Base-by-base conservation (phyloP, 2,888 invertebrate genomes). In the Mesorhabditis belari region DNA sequence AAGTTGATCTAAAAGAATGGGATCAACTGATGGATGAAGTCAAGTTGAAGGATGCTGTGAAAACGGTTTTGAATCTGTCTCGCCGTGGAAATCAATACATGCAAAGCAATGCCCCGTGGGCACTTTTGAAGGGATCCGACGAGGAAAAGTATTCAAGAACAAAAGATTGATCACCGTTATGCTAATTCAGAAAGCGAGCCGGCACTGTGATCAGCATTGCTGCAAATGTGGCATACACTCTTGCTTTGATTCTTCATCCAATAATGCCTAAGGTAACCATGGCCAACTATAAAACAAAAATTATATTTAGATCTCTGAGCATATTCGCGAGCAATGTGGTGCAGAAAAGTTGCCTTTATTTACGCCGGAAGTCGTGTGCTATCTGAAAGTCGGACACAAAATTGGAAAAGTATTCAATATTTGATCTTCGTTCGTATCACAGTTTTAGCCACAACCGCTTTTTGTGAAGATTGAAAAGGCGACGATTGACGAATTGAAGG, bases 51-150 rank as follows among this genome's bases (percentile, higher is more conserved):
- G 69, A 70, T 53, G 66, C 60, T 17, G 73, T 67, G 19, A 88
- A 88, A 85, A 89, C 17, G 88, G 89, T 81, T 88, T 84, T 98
- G 73, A 86, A 87, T 2, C 88, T 96, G 62, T 93, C 95, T 0
- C 87, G 91, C 2, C 87, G 90, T 70, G 96, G 96, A 4, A 99
- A 99, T 85, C 92, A 92, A 79, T 94, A 91, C 82, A 92, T 99
- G 89, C 98, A 99, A 84, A 84, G 86, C 2, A 88, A 89, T 70
- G 89, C 93, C 81, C 96, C 98, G 0, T 99, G 98, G 96, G 90
- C 90, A 5, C 85, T 91, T 71, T 85, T 92, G 5, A 98, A 96
- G 82, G 90, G 91, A 27, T 85, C 83, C 2, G 87, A 2, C 86
- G 87, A 57, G 88, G 92, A 72, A 88, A 88, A 79, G 90, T 75